Evolutionary conservation across 1,140 invertebrate species (phyloP), one percentile per base, ranked within the genome.

Genomic region (Olivierus martensii): DNA sequence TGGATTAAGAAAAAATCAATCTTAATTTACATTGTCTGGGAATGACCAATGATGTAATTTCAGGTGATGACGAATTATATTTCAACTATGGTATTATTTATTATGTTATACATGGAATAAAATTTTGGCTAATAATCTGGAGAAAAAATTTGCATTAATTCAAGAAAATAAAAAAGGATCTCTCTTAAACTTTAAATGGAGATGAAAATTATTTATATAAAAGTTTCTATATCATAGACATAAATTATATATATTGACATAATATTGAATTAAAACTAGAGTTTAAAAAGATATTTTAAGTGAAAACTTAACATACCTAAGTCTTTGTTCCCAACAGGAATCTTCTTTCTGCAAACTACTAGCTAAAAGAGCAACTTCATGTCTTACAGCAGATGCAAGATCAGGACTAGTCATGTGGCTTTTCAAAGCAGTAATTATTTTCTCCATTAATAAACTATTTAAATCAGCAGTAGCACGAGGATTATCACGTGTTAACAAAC

Each of bases 281-380:
- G 4, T 49, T 49, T 15, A 22, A 49, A 36, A 10, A 36, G 34
- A 38, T 15, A n/a, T 4, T 37, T n/a, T n/a, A n/a, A n/a, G n/a
- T n/a, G n/a, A 28, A 19, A 15, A 6, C 5, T 15, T 14, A 36
- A 65, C 67, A 53, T 58, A 72, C 71, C 87, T 79, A 0, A 96
- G 69, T 64, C 92, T 84, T 51, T 85, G 81, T 67, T 96, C 91
- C 92, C 92, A 97, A 67, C 91, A 96, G 0, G 83, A 79, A 62
- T 97, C 92, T 64, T 95, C 86, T 58, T 90, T 87, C 59, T 90
- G 82, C 0, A 95, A 79, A 9, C 93, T 75, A 2, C 83, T 83
- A 0, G 88, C 84, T 21, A 97, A 69, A 3, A 98, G 67, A 4
- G 88, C 77, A 65, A 98, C 89, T 70, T 92, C 88, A 66, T 90